Conservation (phyloP, 2,797 vertebrate genomes). For the Melanotaenia nigrans region DNA sequence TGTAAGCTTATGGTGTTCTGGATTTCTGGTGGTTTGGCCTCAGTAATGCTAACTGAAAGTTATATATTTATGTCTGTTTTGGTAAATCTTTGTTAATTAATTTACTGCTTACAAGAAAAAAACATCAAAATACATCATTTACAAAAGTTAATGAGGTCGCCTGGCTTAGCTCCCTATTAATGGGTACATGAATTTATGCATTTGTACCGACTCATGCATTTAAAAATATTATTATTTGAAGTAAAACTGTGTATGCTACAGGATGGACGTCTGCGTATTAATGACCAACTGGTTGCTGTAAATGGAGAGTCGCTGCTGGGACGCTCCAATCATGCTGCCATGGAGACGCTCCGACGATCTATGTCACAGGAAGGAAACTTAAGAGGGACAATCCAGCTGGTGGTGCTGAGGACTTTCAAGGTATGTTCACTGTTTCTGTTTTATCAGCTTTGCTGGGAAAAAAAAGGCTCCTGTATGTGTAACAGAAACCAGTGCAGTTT, state of each 20-base stretch:
- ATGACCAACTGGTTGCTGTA: slow-evolving; percentile 95
- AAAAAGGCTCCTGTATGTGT: neutral
- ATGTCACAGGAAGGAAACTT: slow-evolving; percentile 98
- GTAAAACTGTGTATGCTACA: slow-evolving; percentile 50
- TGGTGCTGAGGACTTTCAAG: slow-evolving; percentile 86
- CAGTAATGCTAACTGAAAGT: neutral
- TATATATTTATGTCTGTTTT: neutral
- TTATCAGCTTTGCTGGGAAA: neutral
- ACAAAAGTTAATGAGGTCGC: neutral
- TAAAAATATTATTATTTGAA: neutral
- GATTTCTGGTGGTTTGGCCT: slow-evolving; percentile 3
- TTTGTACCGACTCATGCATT: neutral
- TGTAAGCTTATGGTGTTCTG: neutral
- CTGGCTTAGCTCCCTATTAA: neutral
- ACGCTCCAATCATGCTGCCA: slow-evolving; percentile 93
- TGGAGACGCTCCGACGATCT: slow-evolving; percentile 95
- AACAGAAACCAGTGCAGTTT: neutral
- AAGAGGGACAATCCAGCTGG: slow-evolving; percentile 93
- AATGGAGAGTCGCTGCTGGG: slow-evolving; percentile 93
- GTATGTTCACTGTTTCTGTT: slow-evolving; percentile 50
- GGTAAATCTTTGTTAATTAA: neutral
- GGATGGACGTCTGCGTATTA: slow-evolving; percentile 91
- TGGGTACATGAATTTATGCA: neutral
- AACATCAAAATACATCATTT: neutral
- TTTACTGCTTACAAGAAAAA: neutral